Evolutionary conservation across 2,113 vertebrate genomes (phyloP).

Genomic region (Pygoscelis antarcticus): DNA sequence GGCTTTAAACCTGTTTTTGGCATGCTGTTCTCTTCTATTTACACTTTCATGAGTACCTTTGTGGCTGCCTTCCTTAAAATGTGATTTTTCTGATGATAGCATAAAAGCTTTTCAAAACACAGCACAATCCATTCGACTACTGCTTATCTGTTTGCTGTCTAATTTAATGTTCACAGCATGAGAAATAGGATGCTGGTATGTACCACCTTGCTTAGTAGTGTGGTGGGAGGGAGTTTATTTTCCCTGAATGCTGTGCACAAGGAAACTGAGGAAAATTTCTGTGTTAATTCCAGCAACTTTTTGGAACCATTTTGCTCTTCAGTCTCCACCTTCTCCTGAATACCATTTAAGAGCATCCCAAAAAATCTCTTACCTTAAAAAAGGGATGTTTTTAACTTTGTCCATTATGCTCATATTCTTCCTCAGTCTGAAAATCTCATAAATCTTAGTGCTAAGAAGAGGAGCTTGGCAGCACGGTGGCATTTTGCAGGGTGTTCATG

Average conservation of each 20-base stretch:
- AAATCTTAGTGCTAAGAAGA: not conserved
- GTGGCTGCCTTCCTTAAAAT: not conserved
- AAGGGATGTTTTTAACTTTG: not conserved
- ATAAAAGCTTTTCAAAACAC: not conserved
- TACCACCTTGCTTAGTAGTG: not conserved
- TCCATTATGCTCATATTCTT: not conserved
- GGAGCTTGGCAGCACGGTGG: not conserved
- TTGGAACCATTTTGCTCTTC: not conserved
- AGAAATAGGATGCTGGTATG: not conserved
- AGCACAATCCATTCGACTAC: not conserved
- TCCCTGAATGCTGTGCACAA: not conserved
- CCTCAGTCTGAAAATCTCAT: not conserved
- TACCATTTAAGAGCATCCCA: not conserved
- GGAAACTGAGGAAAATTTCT: not conserved
- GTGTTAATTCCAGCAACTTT: not conserved
- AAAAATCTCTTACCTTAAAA: not conserved
- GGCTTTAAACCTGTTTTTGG: not conserved
- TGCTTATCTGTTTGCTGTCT: not conserved
- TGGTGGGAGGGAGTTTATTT: not conserved
- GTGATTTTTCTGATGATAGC: not conserved
- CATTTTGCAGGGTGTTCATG: not conserved
- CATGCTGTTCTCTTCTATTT: not conserved
- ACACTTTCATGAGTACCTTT: not conserved
- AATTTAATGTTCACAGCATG: not conserved
- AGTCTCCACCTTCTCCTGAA: not conserved